Base-by-base conservation (phyloP, 2,113 vertebrate genomes). In the Menidia beryllina region DNA sequence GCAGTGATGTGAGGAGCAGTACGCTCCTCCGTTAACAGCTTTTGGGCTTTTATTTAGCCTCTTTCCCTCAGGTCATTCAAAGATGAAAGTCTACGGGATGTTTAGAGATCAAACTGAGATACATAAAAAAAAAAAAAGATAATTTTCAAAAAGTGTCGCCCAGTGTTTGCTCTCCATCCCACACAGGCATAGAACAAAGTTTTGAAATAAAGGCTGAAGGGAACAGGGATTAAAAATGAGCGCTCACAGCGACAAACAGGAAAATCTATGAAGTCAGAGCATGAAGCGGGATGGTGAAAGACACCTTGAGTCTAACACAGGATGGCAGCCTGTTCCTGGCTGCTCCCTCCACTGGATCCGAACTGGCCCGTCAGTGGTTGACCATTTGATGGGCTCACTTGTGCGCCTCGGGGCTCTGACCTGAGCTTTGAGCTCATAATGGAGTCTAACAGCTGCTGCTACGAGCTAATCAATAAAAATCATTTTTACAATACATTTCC, bases 381-480 rank as follows among this genome's bases (percentile, higher is more conserved):
- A 65, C 72, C 72, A 52, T 84, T 82, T 81, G 72, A 89, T 85
- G 75, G 86, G 82, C 75, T 82, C 63, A 26, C 69, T 79, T 76
- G 74, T 79, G 74, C 13, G 64, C 88, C 86, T 62, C 8, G 17
- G 69, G 91, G 87, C 85, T 64, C 74, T 86, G 83, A 84, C 83
- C 86, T 73, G 66, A 61, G 74, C 75, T 85, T 75, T 75, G 64
- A 77, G 81, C 85, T 90, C 77, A 88, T 90, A 92, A 92, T 90
- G 86, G 90, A 82, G 83, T 69, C 88, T 86, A 92, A 90, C 90
- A 91, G 81, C 87, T 86, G 84, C 89, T 80, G 80, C 84, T 84
- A 85, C 70, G 48, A 86, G 62, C 76, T 13, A 77, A 92, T 95
- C 94, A 77, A 95, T 95, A 92, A 81, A 87, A 91, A 90, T 87